Conservation (phyloP, 2,797 vertebrate genomes). For the Percopsis omiscomaycus region DNA sequence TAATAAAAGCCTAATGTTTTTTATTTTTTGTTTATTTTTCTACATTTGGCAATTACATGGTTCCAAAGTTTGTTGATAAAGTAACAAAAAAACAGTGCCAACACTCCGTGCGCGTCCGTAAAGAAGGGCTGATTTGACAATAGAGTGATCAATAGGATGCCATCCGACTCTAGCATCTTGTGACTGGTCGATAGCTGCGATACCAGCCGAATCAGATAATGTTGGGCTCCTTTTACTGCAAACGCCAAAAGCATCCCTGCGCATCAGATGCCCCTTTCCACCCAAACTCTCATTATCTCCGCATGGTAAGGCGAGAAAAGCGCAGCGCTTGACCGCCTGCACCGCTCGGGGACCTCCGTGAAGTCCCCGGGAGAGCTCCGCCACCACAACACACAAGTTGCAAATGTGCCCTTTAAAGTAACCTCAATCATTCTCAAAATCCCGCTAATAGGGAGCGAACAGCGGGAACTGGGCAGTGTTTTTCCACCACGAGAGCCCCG, state of each 20-base stretch:
- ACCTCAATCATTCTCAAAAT: slow-evolving; percentile 46
- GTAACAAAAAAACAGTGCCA: slow-evolving; percentile 19
- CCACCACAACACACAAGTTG: slow-evolving; percentile 60
- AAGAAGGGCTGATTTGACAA: slow-evolving; percentile 61
- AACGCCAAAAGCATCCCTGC: slow-evolving; percentile 40
- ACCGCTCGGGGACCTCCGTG: slow-evolving; percentile 35
- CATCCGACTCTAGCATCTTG: slow-evolving; percentile 70
- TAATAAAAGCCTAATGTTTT: no score
- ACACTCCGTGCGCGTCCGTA: slow-evolving; percentile 23
- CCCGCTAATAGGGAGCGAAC: slow-evolving; percentile 13
- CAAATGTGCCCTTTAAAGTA: slow-evolving; percentile 33
- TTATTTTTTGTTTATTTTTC: not conserved
- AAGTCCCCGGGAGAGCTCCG: slow-evolving; percentile 43
- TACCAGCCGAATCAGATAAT: slow-evolving; percentile 62
- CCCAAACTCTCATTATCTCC: slow-evolving; percentile 29
- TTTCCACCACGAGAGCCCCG: slow-evolving; percentile 23
- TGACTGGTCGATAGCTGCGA: slow-evolving; percentile 75
- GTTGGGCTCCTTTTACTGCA: slow-evolving; percentile 51
- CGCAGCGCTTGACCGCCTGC: slow-evolving; percentile 30
- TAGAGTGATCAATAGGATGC: slow-evolving; percentile 70
- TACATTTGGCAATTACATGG: no score
- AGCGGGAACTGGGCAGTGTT: slow-evolving; percentile 28
- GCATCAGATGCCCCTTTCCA: slow-evolving; percentile 49
- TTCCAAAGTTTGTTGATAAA: slow-evolving; percentile 40
- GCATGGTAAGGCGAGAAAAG: slow-evolving; percentile 10